Evolutionary conservation across 2,113 vertebrate genomes (phyloP).

Genomic region (Condylura cristata): DNA sequence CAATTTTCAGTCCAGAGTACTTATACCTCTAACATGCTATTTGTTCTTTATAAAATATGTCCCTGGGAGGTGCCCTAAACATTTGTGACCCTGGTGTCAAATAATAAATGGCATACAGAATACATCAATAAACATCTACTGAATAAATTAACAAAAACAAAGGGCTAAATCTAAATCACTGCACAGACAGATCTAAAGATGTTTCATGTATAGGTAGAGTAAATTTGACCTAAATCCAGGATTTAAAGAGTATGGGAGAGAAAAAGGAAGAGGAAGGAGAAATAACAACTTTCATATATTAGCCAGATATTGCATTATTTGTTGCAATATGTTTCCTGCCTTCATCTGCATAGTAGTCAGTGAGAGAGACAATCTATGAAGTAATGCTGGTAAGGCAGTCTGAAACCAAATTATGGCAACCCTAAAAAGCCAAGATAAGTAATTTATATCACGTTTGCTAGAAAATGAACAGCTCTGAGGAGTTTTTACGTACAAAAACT

Average conservation of each 20-base stretch:
- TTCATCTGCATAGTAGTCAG: not conserved
- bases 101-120: not conserved
- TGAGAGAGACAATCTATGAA: not conserved
- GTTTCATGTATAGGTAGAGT: not conserved
- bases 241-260: not conserved
- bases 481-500: not conserved
- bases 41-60: not conserved
- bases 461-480: not conserved
- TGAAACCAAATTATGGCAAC: not conserved
- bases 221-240: not conserved
- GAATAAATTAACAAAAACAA: not conserved
- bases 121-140: not conserved
- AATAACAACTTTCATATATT: not conserved
- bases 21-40: not conserved
- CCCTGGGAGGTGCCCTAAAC: not conserved
- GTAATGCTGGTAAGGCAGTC: not conserved
- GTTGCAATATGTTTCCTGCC: not conserved
- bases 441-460: not conserved
- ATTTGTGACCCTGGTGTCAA: not conserved
- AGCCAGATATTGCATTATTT: not conserved
- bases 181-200: not conserved
- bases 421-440: not conserved
- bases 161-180: not conserved
- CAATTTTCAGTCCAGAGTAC: not conserved
- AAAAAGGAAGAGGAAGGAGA: not conserved